phyloP scores from a whole-genome alignment of 2,888 invertebrate genomes.

The Poecilobothrus nobilitatus region DNA sequence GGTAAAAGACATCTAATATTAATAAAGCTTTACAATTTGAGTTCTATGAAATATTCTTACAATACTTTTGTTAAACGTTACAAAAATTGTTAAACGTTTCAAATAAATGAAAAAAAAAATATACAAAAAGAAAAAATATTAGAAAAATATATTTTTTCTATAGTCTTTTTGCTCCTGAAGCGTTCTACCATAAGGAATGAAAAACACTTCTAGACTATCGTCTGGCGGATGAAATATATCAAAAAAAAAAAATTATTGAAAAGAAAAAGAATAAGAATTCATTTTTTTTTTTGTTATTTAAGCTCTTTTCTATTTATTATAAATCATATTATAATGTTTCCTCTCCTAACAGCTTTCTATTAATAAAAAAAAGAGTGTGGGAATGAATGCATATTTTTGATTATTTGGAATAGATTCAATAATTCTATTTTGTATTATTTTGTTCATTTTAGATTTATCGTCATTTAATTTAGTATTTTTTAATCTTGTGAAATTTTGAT shows the following conservation, averaged over 20 bases:
- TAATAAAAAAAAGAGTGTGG: neutral
- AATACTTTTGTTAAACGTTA: too few species aligned
- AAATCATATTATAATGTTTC: neutral
- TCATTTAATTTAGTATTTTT: too few species aligned
- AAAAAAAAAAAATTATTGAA: neutral
- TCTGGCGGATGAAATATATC: conserved; percentile 1
- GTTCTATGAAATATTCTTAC: too few species aligned
- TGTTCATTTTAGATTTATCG: neutral
- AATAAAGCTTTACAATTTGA: too few species aligned
- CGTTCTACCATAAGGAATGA: neutral
- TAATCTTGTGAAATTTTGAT: too few species aligned
- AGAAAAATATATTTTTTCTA: too few species aligned
- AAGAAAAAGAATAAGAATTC: neutral
- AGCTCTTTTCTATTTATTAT: conserved; percentile 1
- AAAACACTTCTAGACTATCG: conserved; percentile 3
- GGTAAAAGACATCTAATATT: too few species aligned
- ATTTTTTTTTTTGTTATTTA: neutral
- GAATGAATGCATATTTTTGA: neutral
- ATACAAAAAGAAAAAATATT: neutral
- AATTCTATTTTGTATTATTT: neutral
- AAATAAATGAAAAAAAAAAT: neutral
- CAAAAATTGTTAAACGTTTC: too few species aligned
- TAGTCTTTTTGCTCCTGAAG: neutral
- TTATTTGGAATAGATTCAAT: neutral
- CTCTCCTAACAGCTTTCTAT: neutral